Percentiles rank a stretch among this genome's conserved stretches.
Conservation (phyloP, 2,888 invertebrate genomes). For the Amphiduros pacificus region DNA sequence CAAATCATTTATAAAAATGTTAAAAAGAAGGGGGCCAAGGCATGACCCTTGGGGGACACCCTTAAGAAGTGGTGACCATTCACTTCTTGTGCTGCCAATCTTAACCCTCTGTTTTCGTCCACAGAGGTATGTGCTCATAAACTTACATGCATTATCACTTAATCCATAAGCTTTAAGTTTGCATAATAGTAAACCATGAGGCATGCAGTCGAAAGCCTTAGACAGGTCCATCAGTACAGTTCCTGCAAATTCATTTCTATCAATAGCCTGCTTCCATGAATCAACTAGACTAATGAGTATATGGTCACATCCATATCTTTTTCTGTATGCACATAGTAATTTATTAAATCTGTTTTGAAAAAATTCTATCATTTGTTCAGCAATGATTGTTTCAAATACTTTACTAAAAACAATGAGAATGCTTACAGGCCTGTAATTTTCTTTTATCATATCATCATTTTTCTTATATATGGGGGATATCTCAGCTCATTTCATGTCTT, state of each 20-base stretch:
- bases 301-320: not conserved
- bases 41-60: not conserved
- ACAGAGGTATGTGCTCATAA: not conserved
- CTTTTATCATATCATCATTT: not conserved
- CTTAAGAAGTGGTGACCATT: not conserved
- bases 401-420: not conserved
- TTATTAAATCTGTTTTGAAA: not conserved
- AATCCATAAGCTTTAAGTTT: not conserved
- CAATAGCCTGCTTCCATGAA: not conserved
- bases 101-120: not conserved
- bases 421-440: not conserved
- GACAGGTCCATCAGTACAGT: not conserved
- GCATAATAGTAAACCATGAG: not conserved
- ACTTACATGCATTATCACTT: not conserved
- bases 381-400: not conserved
- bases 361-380: not conserved
- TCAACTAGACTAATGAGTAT: not conserved
- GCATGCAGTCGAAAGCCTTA: not conserved
- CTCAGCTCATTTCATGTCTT: not conserved
- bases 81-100: not conserved
- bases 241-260: not conserved
- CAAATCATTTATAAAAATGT: not conserved
- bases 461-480: not conserved
- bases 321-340: not conserved
- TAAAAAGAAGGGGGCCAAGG: not conserved